Evolutionary conservation across 23 tunicate species (phyloP).

Genomic region (Trididemnum clinides): DNA sequence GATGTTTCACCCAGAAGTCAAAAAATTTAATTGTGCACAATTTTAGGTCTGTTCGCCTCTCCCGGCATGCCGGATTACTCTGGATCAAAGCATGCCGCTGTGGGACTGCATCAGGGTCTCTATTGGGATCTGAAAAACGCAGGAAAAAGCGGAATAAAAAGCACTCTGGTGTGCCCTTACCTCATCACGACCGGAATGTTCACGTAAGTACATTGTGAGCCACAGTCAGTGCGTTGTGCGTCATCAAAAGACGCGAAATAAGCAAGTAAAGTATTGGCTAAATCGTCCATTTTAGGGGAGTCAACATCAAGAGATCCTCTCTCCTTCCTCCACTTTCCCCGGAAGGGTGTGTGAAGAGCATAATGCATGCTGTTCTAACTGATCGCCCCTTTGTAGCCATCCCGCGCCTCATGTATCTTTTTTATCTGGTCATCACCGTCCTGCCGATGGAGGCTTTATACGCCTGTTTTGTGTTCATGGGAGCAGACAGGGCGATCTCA

Average conservation of each 20-base stretch:
- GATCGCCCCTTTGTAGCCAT: conserved; percentile 51
- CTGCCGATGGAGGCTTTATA: conserved; percentile 38
- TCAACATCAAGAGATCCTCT: conserved; percentile 3
- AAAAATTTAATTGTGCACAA: too few relatives aligned
- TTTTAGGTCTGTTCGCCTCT: conserved; percentile 66
- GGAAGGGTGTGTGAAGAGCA: conserved; percentile 52
- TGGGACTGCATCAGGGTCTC: conserved; percentile 62
- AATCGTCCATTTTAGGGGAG: conserved; percentile 65
- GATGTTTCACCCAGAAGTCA: too few relatives aligned
- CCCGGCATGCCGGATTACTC: conserved; percentile 87
- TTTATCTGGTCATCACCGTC: conserved; percentile 34
- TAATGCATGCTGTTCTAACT: conserved; percentile 76
- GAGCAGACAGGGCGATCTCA: conserved; percentile 46
- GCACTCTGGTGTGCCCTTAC: conserved; percentile 84
- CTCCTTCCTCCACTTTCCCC: conserved; percentile 51
- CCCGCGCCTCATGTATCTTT: conserved; percentile 69
- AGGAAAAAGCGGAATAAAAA: conserved; percentile 54
- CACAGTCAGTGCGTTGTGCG: too few relatives aligned
- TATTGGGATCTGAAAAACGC: conserved; percentile 56
- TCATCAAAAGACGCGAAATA: too few relatives aligned
- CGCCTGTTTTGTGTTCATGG: conserved; percentile 23
- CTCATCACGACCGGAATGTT: conserved; percentile 85
- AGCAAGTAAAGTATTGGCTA: too few relatives aligned
- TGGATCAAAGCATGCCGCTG: conserved; percentile 81
- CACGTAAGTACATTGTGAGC: conserved; percentile 63